A percentile compares a stretch with the other conserved stretches of the same genome.
Conservation (phyloP, 2,797 vertebrate species). For the Hemitrygon akajei region DNA sequence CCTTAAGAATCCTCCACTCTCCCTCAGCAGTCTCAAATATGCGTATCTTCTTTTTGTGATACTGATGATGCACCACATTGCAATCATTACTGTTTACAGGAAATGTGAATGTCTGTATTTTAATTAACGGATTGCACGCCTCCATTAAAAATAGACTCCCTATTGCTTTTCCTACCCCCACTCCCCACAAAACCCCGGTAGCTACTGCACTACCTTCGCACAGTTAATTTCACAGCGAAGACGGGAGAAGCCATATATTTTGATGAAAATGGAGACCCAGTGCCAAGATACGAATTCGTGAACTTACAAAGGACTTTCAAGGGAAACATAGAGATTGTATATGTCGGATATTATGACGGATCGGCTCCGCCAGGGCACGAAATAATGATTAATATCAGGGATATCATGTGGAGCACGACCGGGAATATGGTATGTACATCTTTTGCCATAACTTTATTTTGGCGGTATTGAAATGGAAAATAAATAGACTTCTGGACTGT, state of each 20-base stretch:
- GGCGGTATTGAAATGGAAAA: too few species aligned
- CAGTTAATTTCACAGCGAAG: slow-evolving; percentile 50
- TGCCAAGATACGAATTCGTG: slow-evolving; percentile 60
- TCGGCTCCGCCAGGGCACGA: background rate
- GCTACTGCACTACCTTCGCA: slow-evolving; percentile 60
- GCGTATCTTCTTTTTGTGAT: too few species aligned
- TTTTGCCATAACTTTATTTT: too few species aligned
- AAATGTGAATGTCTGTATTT: too few species aligned
- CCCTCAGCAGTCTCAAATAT: too few species aligned
- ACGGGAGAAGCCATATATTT: slow-evolving; percentile 58
- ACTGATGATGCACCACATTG: too few species aligned
- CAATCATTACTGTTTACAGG: too few species aligned
- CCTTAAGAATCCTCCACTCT: too few species aligned
- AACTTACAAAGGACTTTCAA: slow-evolving; percentile 53
- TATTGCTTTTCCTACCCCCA: too few species aligned
- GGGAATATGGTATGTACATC: background rate
- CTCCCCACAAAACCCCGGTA: slow-evolving; percentile 38
- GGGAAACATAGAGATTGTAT: background rate
- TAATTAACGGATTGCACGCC: too few species aligned
- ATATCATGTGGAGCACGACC: background rate
- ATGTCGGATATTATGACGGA: slow-evolving; percentile 12
- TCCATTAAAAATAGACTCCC: too few species aligned
- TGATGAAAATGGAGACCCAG: slow-evolving; percentile 44
- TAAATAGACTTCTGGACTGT: too few species aligned
- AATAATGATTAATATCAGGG: background rate